Percentiles rank a stretch among this genome's conserved stretches.
phyloP scores from a whole-genome alignment of 2,888 invertebrate species.

The Zaprionus obscuricornis region DNA sequence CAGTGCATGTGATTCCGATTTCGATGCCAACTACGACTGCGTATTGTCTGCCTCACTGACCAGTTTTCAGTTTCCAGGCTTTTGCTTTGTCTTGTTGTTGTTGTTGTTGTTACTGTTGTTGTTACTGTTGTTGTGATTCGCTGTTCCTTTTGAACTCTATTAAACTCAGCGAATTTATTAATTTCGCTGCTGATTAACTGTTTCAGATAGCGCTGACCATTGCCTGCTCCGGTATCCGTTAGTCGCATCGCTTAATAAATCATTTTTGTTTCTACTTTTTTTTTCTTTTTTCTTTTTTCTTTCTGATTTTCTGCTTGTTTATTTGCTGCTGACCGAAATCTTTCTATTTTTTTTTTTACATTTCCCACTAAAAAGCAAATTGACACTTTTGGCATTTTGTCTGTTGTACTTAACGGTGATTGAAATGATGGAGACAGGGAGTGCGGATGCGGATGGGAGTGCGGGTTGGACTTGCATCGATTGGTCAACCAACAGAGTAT shows the following conservation, averaged over 20 bases:
- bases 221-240: constrained; percentile 61
- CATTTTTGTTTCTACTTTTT: constrained; percentile 51
- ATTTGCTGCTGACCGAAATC: constrained; percentile 1
- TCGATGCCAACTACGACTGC: constrained; percentile 41
- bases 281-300: constrained; percentile 28
- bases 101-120: constrained; percentile 38
- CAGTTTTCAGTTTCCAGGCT: constrained; percentile 44
- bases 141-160: constrained; percentile 77
- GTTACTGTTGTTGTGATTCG: constrained; percentile 29
- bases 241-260: constrained; percentile 69
- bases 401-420: too few relatives aligned
- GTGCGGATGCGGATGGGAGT: not conserved
- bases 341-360: too few relatives aligned
- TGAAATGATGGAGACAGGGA: too few relatives aligned
- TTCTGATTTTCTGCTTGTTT: not conserved
- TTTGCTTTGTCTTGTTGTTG: constrained; percentile 9
- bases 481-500: constrained; percentile 25
- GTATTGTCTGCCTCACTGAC: constrained; percentile 56
- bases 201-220: constrained; percentile 69
- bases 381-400: constrained; percentile 59
- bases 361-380: constrained; percentile 41
- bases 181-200: constrained; percentile 76
- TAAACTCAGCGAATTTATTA: constrained; percentile 79
- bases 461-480: constrained; percentile 23
- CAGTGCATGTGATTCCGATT: constrained; percentile 18